These are phyloP conservation scores for Perodicticus potto DNA, from an alignment of 2,797 vertebrate species.

Conservation along the genomic window DNA sequence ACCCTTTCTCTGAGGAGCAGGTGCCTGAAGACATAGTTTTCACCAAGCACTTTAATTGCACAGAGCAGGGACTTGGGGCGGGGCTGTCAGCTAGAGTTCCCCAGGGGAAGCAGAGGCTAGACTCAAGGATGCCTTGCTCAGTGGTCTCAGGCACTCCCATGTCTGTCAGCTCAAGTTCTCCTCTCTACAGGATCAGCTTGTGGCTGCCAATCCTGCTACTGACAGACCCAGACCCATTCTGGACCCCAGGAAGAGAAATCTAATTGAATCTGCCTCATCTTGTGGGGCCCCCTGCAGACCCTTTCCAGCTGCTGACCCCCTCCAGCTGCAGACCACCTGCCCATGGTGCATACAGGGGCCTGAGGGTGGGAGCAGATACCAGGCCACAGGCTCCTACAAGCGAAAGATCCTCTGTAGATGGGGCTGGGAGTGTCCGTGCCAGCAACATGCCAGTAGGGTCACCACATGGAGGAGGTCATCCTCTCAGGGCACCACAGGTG, in stretches of 20 bases:
- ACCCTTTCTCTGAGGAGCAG: not conserved
- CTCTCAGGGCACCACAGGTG: not conserved
- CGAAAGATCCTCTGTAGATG: not conserved
- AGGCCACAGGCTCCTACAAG: not conserved
- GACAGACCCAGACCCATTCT: not conserved
- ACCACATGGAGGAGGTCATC: rapidly evolving
- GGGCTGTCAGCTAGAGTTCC: not conserved
- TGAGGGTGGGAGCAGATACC: not conserved
- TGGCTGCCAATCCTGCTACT: too few relatives aligned
- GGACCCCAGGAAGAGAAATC: not conserved
- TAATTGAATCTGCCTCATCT: not conserved
- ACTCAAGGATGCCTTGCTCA: too few relatives aligned
- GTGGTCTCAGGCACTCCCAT: not conserved
- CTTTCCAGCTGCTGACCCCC: too few relatives aligned
- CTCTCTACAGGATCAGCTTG: rapidly evolving
- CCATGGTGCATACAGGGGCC: not conserved
- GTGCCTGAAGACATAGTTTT: not conserved
- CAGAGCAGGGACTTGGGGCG: not conserved
- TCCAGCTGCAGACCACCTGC: too few relatives aligned
- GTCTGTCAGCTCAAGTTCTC: not conserved
- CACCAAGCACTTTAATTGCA: not conserved
- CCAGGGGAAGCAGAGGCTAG: not conserved
- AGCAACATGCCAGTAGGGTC: not conserved
- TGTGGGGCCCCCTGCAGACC: not conserved
- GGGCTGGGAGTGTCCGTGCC: not conserved